Evolutionary conservation across 1,140 invertebrate genomes (phyloP).

Genomic region (Lordiphosa stackelbergi): DNA sequence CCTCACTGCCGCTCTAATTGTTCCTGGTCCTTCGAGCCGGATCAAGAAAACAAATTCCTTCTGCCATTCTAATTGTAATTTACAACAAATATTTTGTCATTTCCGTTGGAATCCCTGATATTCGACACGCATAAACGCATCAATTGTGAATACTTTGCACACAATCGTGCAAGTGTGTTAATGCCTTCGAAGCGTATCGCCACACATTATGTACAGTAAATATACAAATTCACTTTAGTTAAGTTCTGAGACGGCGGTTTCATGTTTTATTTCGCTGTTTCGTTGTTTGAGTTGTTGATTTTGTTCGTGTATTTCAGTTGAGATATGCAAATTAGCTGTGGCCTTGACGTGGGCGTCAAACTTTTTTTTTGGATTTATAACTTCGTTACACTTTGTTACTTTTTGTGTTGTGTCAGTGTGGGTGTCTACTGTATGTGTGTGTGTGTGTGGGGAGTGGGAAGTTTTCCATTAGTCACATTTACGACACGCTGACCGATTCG

Average conservation of each 20-base stretch:
- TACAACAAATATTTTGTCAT: too few relatives aligned
- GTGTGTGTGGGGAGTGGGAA: constrained; percentile 24
- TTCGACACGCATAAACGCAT: too few relatives aligned
- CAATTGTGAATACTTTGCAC: too few relatives aligned
- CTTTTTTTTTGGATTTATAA: constrained; percentile 61
- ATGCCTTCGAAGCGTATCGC: too few relatives aligned
- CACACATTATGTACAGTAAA: constrained; percentile 2
- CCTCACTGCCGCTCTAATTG: too few relatives aligned
- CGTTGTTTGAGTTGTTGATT: constrained; percentile 6
- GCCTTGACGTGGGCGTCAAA: constrained; percentile 75
- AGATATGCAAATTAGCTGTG: constrained; percentile 72
- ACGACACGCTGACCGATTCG: constrained; percentile 37
- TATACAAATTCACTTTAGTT: constrained; percentile 15
- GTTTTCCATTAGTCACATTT: constrained; percentile 55
- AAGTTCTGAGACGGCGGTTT: constrained; percentile 9
- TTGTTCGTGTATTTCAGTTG: constrained; percentile 14
- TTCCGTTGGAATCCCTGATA: not conserved
- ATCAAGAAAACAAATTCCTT: too few relatives aligned
- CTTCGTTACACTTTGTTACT: constrained; percentile 71
- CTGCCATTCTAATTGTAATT: too few relatives aligned
- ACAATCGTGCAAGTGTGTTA: too few relatives aligned
- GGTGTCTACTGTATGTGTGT: constrained; percentile 28
- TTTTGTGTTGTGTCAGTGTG: constrained; percentile 17
- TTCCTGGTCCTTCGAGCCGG: too few relatives aligned
- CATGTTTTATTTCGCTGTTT: constrained; percentile 23